A percentile compares a stretch with the other conserved stretches of the same genome.
Conservation (phyloP, 2,113 vertebrate genomes). For the Actenoides hombroni region DNA sequence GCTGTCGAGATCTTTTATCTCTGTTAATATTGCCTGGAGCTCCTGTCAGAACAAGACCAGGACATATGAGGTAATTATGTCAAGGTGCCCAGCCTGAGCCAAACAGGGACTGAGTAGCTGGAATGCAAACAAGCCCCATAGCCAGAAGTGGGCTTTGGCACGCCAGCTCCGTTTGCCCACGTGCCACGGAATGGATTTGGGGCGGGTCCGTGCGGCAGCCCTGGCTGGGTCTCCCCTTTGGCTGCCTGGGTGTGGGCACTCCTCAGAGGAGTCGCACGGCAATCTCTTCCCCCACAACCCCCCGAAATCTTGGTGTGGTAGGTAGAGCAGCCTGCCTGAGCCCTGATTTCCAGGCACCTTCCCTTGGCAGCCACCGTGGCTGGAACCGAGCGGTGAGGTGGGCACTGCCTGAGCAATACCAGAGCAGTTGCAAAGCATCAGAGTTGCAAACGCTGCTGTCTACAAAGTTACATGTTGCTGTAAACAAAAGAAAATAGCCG, state of each 20-base stretch:
- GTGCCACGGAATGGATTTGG: not conserved
- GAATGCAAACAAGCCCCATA: not conserved
- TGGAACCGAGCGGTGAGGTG: not conserved
- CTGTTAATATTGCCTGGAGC: slow-evolving; percentile 1
- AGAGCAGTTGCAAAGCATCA: not conserved
- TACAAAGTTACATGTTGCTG: not conserved
- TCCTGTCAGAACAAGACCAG: not conserved
- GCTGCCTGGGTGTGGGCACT: not conserved
- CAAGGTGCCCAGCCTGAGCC: slow-evolving; percentile 4
- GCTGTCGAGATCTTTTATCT: not conserved
- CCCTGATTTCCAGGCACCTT: accelerated
- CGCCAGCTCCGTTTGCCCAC: not conserved
- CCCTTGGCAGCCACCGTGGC: not conserved
- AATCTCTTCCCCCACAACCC: too few species aligned
- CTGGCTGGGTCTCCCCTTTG: not conserved
- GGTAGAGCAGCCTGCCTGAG: not conserved
- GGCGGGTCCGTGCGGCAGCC: not conserved
- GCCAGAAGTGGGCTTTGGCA: not conserved
- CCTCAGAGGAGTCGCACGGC: not conserved
- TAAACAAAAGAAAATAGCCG: not conserved
- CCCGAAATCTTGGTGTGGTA: too few species aligned
- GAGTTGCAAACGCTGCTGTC: not conserved
- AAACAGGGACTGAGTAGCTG: not conserved
- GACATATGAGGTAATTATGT: not conserved
- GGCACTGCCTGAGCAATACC: not conserved